These are phyloP conservation scores for Motacilla tschutschensis DNA, from an alignment of 2,113 vertebrate species.

Conservation along the genomic window DNA sequence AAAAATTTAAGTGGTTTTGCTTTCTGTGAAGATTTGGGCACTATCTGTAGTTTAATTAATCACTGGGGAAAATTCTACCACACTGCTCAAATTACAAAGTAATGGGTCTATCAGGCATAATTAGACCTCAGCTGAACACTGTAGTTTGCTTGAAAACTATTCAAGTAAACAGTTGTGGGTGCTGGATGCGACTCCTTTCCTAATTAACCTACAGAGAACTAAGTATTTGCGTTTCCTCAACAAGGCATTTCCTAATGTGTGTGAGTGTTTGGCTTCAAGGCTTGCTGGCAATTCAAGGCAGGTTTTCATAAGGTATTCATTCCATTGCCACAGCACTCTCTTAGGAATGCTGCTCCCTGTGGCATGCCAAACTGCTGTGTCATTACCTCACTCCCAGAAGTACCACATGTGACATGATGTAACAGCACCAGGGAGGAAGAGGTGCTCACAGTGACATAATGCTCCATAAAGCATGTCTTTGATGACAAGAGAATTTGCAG, in stretches of 20 bases:
- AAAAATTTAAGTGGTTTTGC: conserved; percentile 56
- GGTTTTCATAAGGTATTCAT: not conserved
- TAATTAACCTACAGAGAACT: conserved; percentile 81
- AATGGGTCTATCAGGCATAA: conserved; percentile 89
- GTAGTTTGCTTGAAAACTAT: conserved; percentile 78
- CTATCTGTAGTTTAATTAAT: conserved; percentile 85
- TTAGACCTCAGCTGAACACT: conserved; percentile 81
- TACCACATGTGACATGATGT: not conserved
- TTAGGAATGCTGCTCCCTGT: not conserved
- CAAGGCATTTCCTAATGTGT: not conserved
- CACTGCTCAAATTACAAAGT: conserved; percentile 75
- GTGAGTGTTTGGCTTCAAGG: not conserved
- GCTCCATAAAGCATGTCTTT: not conserved
- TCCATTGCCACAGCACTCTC: not conserved
- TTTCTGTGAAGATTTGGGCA: conserved; percentile 57
- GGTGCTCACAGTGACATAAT: not conserved
- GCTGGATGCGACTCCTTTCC: conserved; percentile 61
- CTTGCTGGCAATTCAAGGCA: not conserved
- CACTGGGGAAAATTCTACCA: conserved; percentile 73
- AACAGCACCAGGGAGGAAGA: not conserved
- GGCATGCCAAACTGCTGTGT: not conserved
- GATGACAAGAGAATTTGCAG: not conserved
- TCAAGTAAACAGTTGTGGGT: conserved; percentile 86
- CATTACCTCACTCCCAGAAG: not conserved
- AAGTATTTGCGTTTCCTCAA: conserved; percentile 35